Percentiles rank a stretch among this genome's conserved stretches.
Evolutionary conservation across 2,797 vertebrate genomes (phyloP).

Genomic region (Scolopax rusticola): DNA sequence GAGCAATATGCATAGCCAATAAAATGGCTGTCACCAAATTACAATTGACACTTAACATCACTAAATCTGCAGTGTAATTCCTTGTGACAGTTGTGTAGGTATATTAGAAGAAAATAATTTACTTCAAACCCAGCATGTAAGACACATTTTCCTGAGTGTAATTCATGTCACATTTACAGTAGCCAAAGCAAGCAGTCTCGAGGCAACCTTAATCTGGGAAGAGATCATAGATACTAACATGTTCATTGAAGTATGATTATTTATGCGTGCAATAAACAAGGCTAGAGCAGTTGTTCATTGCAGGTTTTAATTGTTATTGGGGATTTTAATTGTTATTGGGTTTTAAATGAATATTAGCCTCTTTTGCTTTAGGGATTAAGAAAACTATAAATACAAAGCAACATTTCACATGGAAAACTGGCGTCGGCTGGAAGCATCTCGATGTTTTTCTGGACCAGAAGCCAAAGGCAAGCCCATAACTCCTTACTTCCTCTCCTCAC

Average conservation of each 20-base stretch:
- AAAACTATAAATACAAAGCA: constrained; percentile 72
- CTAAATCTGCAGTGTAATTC: constrained; percentile 89
- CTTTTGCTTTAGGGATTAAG: constrained; percentile 76
- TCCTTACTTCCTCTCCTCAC: background rate
- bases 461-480: background rate
- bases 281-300: constrained; percentile 77
- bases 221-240: constrained; percentile 78
- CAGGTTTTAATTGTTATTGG: constrained; percentile 80
- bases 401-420: constrained; percentile 73
- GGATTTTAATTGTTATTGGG: constrained; percentile 78
- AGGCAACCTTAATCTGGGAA: constrained; percentile 80
- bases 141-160: constrained; percentile 80
- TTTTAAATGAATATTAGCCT: constrained; percentile 81
- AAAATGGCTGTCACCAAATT: constrained; percentile 95
- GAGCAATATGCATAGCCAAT: constrained; percentile 90
- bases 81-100: constrained; percentile 93
- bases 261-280: constrained; percentile 81
- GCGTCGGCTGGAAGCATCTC: constrained; percentile 29
- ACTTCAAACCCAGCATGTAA: constrained; percentile 82
- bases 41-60: constrained; percentile 90
- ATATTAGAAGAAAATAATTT: constrained; percentile 94
- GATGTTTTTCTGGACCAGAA: background rate
- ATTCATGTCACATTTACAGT: constrained; percentile 84
- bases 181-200: constrained; percentile 80
- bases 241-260: constrained; percentile 82